A percentile compares a stretch with the other conserved stretches of the same genome.
Conservation (phyloP, 1,140 invertebrate species). For the Drosophila malerkotliana region DNA sequence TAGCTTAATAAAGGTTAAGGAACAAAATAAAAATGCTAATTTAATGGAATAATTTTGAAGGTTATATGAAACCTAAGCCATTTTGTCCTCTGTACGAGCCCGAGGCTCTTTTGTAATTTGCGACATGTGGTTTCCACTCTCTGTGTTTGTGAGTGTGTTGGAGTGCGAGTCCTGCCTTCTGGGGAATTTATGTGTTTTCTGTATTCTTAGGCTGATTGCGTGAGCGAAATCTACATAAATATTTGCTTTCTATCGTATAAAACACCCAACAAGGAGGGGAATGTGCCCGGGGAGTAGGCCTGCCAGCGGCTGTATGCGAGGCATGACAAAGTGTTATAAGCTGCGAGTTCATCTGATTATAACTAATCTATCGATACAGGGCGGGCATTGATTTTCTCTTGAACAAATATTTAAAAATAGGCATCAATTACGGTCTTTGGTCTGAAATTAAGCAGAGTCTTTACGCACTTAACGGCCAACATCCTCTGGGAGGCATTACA, state of each 20-base stretch:
- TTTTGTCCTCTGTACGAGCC: conserved; percentile 2
- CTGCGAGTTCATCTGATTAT: conserved; percentile 23
- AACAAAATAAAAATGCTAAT: not conserved
- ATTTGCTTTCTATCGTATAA: conserved; percentile 47
- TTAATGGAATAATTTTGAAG: too few relatives aligned
- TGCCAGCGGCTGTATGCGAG: conserved; percentile 10
- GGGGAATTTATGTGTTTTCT: conserved; percentile 34
- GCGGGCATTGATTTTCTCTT: conserved; percentile 13
- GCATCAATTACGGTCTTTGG: not conserved
- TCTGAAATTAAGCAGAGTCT: not conserved
- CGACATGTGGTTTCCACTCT: conserved; percentile 10
- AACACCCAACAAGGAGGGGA: conserved; percentile 23
- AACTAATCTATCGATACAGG: conserved; percentile 31
- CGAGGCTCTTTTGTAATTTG: conserved; percentile 11
- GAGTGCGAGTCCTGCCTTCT: conserved; percentile 20
- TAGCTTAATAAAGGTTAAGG: too few relatives aligned
- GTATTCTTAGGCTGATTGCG: conserved; percentile 49
- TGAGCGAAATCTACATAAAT: conserved; percentile 58
- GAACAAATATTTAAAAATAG: not conserved
- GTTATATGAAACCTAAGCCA: not conserved
- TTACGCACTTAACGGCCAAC: not conserved
- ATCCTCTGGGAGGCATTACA: not conserved
- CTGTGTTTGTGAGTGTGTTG: not conserved
- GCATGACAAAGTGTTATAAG: conserved; percentile 17
- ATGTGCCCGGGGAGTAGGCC: conserved; percentile 1